Percentiles rank a stretch among this genome's conserved stretches.
These are phyloP conservation scores for Helicoverpa assulta DNA, from an alignment of 2,888 invertebrate genomes.

Conservation along the genomic window DNA sequence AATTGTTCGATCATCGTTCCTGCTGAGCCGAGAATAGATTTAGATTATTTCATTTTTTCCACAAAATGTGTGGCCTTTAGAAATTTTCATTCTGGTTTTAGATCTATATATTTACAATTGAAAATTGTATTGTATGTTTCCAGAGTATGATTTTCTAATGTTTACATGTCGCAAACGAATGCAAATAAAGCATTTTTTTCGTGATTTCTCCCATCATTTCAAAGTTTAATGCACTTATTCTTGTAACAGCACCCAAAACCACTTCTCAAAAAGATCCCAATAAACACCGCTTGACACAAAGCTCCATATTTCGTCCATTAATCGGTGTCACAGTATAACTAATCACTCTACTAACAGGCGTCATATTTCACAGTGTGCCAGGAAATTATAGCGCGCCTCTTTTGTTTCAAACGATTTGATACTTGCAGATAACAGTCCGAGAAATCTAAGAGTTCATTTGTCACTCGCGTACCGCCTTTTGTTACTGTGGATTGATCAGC, in stretches of 20 bases:
- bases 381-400: conserved; percentile 55
- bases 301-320: conserved; percentile 27
- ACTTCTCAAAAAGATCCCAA: too few species aligned
- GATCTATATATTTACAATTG: too few species aligned
- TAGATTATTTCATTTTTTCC: too few species aligned
- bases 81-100: too few species aligned
- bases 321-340: conserved; percentile 52
- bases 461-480: conserved; percentile 24
- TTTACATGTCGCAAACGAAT: too few species aligned
- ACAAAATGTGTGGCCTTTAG: too few species aligned
- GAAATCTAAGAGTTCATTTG: conserved; percentile 47
- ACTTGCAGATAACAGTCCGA: conserved; percentile 51
- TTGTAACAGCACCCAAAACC: too few species aligned
- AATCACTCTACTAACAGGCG: conserved; percentile 46
- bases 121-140: too few species aligned
- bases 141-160: too few species aligned
- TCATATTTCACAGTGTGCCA: conserved; percentile 44
- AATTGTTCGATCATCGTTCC: conserved; percentile 16
- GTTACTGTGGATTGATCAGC: conserved; percentile 10
- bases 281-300: background rate
- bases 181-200: too few species aligned
- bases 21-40: background rate
- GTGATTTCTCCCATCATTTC: too few species aligned
- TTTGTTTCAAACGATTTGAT: conserved; percentile 63
- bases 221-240: too few species aligned